phyloP scores from a whole-genome alignment of 2,113 vertebrate genomes.

The Perca schrenkii region DNA sequence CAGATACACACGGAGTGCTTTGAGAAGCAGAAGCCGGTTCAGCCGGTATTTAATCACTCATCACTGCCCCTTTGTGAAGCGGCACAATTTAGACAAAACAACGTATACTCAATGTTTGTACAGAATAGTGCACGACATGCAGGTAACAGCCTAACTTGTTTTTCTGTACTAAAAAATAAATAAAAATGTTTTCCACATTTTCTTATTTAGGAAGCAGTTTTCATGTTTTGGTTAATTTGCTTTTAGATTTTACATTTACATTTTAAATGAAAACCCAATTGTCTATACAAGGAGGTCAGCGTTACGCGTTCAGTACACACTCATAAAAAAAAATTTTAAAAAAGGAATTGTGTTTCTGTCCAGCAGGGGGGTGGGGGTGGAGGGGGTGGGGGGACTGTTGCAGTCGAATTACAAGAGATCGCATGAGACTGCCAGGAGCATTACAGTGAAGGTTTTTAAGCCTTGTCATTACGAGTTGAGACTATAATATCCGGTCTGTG shows the following conservation, averaged over 20 bases:
- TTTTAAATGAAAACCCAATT: not conserved
- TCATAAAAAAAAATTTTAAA: not conserved
- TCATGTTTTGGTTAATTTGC: not conserved
- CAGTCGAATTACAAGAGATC: constrained; percentile 11
- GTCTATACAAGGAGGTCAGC: not conserved
- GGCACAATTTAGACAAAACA: constrained; percentile 42
- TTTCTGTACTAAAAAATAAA: not conserved
- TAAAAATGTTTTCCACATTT: too few relatives aligned
- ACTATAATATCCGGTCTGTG: constrained; percentile 46
- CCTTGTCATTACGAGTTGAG: constrained; percentile 52
- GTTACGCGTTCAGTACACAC: not conserved
- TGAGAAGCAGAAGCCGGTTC: constrained; percentile 58
- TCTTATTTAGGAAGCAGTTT: not conserved
- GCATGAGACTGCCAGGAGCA: constrained; percentile 46
- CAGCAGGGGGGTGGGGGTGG: constrained; percentile 43
- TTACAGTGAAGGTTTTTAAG: constrained; percentile 49
- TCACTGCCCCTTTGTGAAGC: constrained; percentile 38
- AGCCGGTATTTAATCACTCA: constrained; percentile 56
- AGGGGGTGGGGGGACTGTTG: constrained; percentile 13
- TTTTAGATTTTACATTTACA: not conserved
- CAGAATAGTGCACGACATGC: not conserved
- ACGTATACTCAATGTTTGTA: not conserved
- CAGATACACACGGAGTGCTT: not conserved
- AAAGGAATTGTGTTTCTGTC: constrained; percentile 12
- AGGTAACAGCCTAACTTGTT: not conserved